Conservation (phyloP, 1,140 invertebrate species). For the Brachionus paranguensis region DNA sequence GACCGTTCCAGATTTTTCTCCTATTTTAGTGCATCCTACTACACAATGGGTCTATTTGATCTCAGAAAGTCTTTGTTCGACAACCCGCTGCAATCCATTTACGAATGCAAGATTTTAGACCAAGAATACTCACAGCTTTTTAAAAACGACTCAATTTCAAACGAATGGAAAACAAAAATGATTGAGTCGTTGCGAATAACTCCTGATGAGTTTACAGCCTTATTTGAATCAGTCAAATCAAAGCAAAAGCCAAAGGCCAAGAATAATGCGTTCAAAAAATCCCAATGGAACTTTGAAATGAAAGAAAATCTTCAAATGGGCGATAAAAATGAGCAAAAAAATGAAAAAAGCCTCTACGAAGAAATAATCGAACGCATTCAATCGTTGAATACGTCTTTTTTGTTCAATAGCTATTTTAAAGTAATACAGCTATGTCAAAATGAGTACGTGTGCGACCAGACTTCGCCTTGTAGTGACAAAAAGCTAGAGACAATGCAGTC, state of each 20-base stretch:
- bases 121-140: not conserved
- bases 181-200: not conserved
- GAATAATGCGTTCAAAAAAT: not conserved
- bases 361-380: not conserved
- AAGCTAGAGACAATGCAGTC: not conserved
- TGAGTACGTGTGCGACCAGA: not conserved
- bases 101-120: not conserved
- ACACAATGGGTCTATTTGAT: constrained; percentile 27
- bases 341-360: not conserved
- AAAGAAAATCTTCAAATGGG: not conserved
- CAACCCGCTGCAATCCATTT: constrained; percentile 10
- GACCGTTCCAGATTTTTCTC: constrained; percentile 6
- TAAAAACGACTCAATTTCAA: constrained; percentile 4
- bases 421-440: not conserved
- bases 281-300: not conserved
- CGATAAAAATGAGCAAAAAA: not conserved
- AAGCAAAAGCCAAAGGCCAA: not conserved
- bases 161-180: constrained; percentile 26
- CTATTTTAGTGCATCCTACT: constrained; percentile 17
- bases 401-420: constrained; percentile 20
- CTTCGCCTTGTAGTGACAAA: not conserved
- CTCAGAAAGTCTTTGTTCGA: constrained; percentile 2
- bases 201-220: not conserved
- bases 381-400: not conserved
- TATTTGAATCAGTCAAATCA: not conserved